Conservation (phyloP, 2,888 invertebrate genomes). For the Cerceris rybyensis region DNA sequence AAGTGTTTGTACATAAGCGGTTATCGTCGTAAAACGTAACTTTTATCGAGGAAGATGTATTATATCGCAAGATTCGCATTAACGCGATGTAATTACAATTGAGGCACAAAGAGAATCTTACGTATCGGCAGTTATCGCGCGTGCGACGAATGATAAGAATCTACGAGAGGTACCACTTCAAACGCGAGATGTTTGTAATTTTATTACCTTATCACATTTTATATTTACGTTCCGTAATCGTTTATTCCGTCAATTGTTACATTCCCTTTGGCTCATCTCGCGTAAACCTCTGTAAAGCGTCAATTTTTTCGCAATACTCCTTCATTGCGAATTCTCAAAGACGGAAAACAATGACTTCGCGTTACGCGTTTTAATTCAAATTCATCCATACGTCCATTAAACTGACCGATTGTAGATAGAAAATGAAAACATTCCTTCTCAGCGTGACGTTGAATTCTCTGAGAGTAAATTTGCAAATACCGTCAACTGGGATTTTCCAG, state of each 20-base stretch:
- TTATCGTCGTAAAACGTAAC: conserved; percentile 1
- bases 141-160: neutral
- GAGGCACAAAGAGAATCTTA: neutral
- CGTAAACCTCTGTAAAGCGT: too few relatives aligned
- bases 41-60: neutral
- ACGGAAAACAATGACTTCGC: too few relatives aligned
- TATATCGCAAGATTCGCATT: neutral
- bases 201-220: neutral
- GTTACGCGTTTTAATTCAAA: too few relatives aligned
- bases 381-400: too few relatives aligned
- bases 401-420: too few relatives aligned
- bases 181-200: neutral
- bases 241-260: neutral
- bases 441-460: too few relatives aligned
- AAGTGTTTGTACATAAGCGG: neutral
- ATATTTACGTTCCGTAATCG: neutral
- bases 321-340: too few relatives aligned
- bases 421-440: too few relatives aligned
- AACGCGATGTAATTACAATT: neutral
- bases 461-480: too few relatives aligned
- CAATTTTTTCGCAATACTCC: too few relatives aligned
- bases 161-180: conserved; percentile 2
- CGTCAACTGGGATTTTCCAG: too few relatives aligned
- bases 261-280: neutral
- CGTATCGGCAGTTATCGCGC: conserved; percentile 2